A percentile compares a stretch with the other conserved stretches of the same genome.
These are phyloP conservation scores for Drepana falcataria DNA, from an alignment of 2,888 invertebrate genomes.

Conservation along the genomic window DNA sequence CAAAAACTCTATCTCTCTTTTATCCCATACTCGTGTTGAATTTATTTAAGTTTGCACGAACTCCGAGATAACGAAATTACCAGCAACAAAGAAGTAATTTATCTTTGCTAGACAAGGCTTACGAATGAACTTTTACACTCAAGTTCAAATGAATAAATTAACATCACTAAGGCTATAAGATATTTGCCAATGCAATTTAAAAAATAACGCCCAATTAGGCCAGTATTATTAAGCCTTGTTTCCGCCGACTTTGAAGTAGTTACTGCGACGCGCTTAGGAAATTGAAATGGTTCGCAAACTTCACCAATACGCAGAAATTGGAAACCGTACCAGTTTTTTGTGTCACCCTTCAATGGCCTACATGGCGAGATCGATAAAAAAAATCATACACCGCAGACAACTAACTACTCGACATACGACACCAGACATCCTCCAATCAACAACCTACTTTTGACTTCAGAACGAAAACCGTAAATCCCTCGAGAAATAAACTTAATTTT, in stretches of 20 bases:
- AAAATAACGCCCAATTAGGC: constrained; percentile 10
- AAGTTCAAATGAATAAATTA: constrained; percentile 6
- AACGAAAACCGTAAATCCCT: constrained; percentile 10
- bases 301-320: constrained; percentile 12
- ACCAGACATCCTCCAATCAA: constrained; percentile 30
- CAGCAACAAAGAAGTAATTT: background rate
- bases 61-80: background rate
- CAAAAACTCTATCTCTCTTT: no score
- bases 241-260: constrained; percentile 6
- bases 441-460: constrained; percentile 25
- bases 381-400: constrained; percentile 33
- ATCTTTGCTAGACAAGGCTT: background rate
- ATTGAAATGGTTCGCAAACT: constrained; percentile 22
- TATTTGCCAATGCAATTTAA: no score
- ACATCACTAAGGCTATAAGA: background rate
- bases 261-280: constrained; percentile 13
- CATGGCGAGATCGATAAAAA: constrained; percentile 21
- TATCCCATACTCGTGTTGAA: no score
- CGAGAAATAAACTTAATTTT: constrained; percentile 3
- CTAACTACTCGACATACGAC: constrained; percentile 23
- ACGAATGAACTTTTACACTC: background rate
- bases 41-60: background rate
- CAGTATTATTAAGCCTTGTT: constrained; percentile 15
- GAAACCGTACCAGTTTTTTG: constrained; percentile 1
- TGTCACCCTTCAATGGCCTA: constrained; percentile 7